Conservation (phyloP, 2,113 vertebrate genomes). For the Gallinago jamesoni region DNA sequence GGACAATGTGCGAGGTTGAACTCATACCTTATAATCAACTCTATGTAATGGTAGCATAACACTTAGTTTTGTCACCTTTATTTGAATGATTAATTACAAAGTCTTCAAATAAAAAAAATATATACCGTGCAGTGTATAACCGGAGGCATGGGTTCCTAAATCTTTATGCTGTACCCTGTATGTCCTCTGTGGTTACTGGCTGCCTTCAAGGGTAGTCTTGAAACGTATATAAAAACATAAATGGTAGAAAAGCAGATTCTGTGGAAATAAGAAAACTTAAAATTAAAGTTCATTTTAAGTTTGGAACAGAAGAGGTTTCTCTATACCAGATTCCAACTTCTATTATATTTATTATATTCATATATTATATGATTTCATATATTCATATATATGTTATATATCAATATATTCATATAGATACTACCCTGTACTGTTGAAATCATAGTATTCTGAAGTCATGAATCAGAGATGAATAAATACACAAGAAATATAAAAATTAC, state of each 20-base stretch:
- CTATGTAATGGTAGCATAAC: neutral
- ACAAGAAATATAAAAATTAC: neutral
- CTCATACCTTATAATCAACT: neutral
- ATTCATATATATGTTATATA: too few relatives aligned
- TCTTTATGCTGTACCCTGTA: neutral
- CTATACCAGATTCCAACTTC: neutral
- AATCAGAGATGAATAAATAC: neutral
- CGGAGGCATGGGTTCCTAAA: neutral
- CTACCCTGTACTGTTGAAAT: neutral
- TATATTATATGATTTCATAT: too few relatives aligned
- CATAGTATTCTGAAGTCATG: neutral
- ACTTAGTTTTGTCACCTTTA: neutral
- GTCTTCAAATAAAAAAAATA: neutral
- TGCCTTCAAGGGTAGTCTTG: neutral
- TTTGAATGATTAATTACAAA: constrained; percentile 10
- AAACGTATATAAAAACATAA: neutral
- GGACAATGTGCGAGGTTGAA: neutral
- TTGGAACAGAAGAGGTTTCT: neutral
- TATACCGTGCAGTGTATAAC: neutral
- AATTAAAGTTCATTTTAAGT: neutral
- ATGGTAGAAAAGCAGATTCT: neutral
- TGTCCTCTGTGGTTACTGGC: neutral
- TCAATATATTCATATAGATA: neutral
- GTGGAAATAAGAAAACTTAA: neutral
- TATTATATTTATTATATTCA: neutral